These are phyloP conservation scores for Hirundo rustica DNA, from an alignment of 2,797 vertebrate species.

Conservation along the genomic window DNA sequence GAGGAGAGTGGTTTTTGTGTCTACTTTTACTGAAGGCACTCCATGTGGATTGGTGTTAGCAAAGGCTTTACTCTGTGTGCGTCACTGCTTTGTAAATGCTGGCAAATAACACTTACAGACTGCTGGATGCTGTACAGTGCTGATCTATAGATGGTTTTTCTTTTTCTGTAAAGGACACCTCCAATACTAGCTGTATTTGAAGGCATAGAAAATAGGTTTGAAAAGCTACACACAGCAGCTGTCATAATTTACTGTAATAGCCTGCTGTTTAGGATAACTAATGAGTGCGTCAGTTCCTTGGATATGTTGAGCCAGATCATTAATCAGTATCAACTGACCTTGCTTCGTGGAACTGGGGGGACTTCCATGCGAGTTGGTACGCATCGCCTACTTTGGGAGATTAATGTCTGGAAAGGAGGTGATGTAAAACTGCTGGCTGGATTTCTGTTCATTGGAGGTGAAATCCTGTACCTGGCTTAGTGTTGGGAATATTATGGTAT, in stretches of 20 bases:
- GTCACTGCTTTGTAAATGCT: neutral
- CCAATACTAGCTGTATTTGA: neutral
- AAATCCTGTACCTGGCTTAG: neutral
- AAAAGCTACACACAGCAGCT: neutral
- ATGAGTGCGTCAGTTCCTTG: neutral
- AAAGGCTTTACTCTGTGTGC: neutral
- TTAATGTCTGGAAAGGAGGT: neutral
- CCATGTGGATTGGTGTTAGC: neutral
- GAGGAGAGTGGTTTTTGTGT: neutral
- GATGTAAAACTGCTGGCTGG: neutral
- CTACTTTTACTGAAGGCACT: neutral
- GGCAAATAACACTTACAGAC: neutral
- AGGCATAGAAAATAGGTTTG: neutral
- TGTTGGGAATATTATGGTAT: neutral
- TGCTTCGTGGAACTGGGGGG: neutral
- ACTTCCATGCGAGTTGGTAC: accelerated
- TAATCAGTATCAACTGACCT: neutral
- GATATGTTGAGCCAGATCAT: neutral
- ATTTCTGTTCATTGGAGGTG: neutral
- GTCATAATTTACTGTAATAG: conserved; percentile 13
- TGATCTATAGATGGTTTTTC: neutral
- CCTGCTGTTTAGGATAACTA: neutral
- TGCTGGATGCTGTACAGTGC: neutral
- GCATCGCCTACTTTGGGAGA: neutral
- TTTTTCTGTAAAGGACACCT: neutral